A percentile compares a stretch with the other conserved stretches of the same genome.
Evolutionary conservation across 1,140 invertebrate species (phyloP).

Genomic region (Daktulosphaira vitifoliae): DNA sequence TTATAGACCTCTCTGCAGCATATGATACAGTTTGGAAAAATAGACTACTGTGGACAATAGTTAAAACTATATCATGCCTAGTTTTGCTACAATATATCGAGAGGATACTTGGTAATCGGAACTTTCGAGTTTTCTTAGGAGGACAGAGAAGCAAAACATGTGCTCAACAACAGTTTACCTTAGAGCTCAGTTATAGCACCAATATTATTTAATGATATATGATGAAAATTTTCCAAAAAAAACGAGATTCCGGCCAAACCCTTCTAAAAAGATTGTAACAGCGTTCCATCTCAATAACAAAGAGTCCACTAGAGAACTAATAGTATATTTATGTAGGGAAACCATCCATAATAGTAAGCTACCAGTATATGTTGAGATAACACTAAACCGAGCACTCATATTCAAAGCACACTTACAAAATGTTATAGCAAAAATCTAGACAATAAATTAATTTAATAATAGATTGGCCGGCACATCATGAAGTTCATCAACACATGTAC

Average conservation of each 20-base stretch:
- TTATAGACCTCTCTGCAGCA: constrained; percentile 33
- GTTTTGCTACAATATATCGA: background rate
- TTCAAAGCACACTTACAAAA: too few species aligned
- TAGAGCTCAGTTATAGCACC: constrained; percentile 7
- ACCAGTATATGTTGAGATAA: background rate
- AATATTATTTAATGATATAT: constrained; percentile 13
- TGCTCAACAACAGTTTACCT: constrained; percentile 12
- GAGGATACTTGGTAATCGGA: background rate
- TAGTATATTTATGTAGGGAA: background rate
- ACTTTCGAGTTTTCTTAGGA: background rate
- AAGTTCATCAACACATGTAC: background rate
- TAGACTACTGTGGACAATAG: background rate
- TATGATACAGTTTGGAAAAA: constrained; percentile 31
- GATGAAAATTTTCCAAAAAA: background rate
- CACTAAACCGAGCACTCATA: too few species aligned
- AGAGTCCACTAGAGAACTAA: background rate
- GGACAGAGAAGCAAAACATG: background rate
- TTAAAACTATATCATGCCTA: background rate
- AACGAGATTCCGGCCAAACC: background rate
- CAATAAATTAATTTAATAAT: too few species aligned
- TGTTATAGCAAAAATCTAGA: too few species aligned
- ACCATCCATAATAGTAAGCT: background rate
- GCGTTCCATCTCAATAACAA: background rate
- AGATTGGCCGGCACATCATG: too few species aligned
- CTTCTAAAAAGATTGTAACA: background rate